These are phyloP conservation scores for Nematopogon swammerdamellus DNA, from an alignment of 2,888 invertebrate species.

Conservation along the genomic window DNA sequence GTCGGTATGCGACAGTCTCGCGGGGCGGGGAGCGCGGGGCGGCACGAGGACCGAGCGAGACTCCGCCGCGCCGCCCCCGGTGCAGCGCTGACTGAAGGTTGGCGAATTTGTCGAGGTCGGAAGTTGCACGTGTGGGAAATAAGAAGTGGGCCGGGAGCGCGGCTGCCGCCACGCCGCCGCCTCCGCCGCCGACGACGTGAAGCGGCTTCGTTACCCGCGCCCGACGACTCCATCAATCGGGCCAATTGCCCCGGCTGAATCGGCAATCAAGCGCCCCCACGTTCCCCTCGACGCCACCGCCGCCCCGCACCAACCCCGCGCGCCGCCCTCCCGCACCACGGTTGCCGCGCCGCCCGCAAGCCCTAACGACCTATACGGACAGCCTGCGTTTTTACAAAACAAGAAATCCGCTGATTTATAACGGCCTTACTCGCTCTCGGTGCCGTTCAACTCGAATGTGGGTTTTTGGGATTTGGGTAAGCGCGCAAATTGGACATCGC, in stretches of 20 bases:
- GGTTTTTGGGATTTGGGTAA: neutral
- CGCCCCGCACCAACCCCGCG: constrained; percentile 36
- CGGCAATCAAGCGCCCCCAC: constrained; percentile 46
- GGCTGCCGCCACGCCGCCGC: too few relatives aligned
- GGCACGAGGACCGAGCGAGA: neutral
- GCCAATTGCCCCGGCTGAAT: constrained; percentile 53
- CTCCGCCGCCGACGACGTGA: constrained; percentile 11
- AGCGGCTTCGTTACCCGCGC: constrained; percentile 50
- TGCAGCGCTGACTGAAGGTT: neutral
- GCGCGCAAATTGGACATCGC: neutral
- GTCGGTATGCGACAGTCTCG: too few relatives aligned
- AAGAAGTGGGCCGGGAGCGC: constrained; percentile 14
- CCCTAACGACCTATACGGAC: constrained; percentile 9
- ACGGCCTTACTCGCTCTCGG: neutral
- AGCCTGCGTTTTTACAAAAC: neutral
- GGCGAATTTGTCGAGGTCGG: neutral
- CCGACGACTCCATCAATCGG: constrained; percentile 48
- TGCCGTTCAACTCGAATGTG: neutral
- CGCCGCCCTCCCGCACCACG: constrained; percentile 16
- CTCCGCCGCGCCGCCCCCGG: neutral
- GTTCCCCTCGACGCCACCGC: constrained; percentile 14
- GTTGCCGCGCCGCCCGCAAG: constrained; percentile 6
- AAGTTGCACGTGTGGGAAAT: neutral
- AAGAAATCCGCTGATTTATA: neutral
- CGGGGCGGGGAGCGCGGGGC: neutral